Evolutionary conservation across 2,888 invertebrate genomes (phyloP), one percentile per base, ranked within the genome.

Genomic region (Polydesmus complanatus): DNA sequence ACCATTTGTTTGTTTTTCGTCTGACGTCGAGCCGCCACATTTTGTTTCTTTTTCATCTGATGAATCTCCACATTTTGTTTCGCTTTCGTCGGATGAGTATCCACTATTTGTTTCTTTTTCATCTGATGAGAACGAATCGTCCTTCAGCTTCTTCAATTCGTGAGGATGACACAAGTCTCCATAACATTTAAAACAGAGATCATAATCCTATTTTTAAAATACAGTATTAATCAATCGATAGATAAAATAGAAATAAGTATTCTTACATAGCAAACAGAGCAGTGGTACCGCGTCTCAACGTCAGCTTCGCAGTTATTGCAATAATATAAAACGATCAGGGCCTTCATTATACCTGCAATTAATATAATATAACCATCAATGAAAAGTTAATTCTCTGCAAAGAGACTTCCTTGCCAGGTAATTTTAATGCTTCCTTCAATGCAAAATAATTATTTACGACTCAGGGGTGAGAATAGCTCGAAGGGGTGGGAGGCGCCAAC

Each of bases 331-430:
- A 78, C 91, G 89, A 76, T 95, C 95, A 74, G 89, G 89, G 64
- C 95, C 94, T 79, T 97, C 95, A 77, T 95, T 97, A 78, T 98
- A n/a, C n/a, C n/a, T n/a, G 97, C 69, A 99, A 79, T 75, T 99
- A 97, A 77, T 96, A 96, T 66, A 97, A 77, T 89, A 99, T 90
- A 67, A 93, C 91, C 78, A 98, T 85, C 2, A 96, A 93, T 65
- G 96, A 96, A 76, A 86, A 97, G 73, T 93, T 89, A 61, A 95
- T 94, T 65, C 98, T 81, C 25, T 98, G 80, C 67, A 95, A 79
- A 1, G 94, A 94, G n/a, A n/a, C n/a, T n/a, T n/a, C n/a, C n/a
- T n/a, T n/a, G n/a, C n/a, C n/a, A n/a, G n/a, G n/a, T n/a, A n/a
- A n/a, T n/a, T n/a, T n/a, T n/a, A n/a, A n/a, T n/a, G n/a, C n/a